Percentiles rank a stretch among this genome's conserved stretches.
phyloP scores from a whole-genome alignment of 2,888 invertebrate genomes.

The Orthonychiurus folsomi region DNA sequence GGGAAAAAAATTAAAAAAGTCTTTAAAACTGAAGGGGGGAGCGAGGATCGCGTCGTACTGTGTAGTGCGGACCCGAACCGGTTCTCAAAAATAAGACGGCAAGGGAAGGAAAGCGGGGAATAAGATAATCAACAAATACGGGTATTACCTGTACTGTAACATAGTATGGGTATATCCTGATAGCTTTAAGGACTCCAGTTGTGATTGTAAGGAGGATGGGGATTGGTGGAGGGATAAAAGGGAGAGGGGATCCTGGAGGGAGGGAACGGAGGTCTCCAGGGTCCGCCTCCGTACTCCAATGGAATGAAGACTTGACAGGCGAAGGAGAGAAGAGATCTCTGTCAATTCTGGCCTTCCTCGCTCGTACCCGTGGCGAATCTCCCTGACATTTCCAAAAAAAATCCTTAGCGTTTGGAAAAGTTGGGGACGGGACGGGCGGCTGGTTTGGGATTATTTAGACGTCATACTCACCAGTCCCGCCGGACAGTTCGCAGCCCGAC shows the following conservation, averaged over 20 bases:
- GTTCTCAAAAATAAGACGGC: background rate
- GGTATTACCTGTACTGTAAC: background rate
- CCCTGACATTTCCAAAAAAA: conserved; percentile 39
- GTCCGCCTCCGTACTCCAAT: conserved; percentile 15
- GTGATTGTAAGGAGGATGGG: background rate
- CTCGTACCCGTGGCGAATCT: conserved; percentile 41
- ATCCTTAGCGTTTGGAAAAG: background rate
- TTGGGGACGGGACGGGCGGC: background rate
- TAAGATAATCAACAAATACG: background rate
- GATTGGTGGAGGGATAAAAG: background rate
- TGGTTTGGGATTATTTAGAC: conserved; percentile 31
- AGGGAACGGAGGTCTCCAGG: conserved; percentile 1
- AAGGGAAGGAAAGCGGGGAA: background rate
- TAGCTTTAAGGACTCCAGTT: background rate
- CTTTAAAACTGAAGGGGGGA: background rate
- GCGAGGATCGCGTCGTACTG: background rate
- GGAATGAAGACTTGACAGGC: conserved; percentile 31
- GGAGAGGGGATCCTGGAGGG: conserved; percentile 9
- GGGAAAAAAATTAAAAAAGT: background rate
- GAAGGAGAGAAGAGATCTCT: conserved; percentile 29
- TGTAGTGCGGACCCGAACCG: too few relatives aligned
- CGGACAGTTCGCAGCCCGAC: conserved; percentile 6
- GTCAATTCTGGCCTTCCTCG: conserved; percentile 35
- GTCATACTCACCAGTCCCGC: conserved; percentile 24
- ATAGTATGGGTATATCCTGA: background rate